phyloP scores from a whole-genome alignment of 2,797 vertebrate species.

The Sebastes hopkinsi region DNA sequence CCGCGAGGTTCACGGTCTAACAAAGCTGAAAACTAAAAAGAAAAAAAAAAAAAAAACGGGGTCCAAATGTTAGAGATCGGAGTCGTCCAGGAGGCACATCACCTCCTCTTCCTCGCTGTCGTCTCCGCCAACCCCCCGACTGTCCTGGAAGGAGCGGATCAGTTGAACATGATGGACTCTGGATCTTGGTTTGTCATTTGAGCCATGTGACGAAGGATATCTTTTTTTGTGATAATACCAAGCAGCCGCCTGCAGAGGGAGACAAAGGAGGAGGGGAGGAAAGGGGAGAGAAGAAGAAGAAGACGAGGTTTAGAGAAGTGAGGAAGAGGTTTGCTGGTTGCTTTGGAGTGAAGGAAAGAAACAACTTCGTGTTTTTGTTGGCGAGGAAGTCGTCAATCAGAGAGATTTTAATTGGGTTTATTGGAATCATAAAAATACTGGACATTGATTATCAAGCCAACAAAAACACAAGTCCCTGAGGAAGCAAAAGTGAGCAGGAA shows the following conservation, averaged over 20 bases:
- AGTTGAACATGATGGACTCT: slow-evolving; percentile 99
- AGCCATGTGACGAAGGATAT: slow-evolving; percentile 99
- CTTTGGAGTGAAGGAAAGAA: slow-evolving; percentile 6
- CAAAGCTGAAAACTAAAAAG: slow-evolving; percentile 25
- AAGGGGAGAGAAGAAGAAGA: neutral
- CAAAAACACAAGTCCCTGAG: slow-evolving; percentile 66
- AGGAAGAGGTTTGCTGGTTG: slow-evolving; percentile 14
- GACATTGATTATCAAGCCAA: slow-evolving; percentile 36
- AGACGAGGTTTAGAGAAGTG: neutral
- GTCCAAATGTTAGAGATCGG: slow-evolving; percentile 85
- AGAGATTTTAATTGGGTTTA: neutral
- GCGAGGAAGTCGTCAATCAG: neutral
- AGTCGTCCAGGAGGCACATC: slow-evolving; percentile 90
- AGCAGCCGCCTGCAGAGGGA: slow-evolving; percentile 92
- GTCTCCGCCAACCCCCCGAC: slow-evolving; percentile 34
- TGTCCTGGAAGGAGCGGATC: slow-evolving; percentile 81
- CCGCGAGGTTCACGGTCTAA: slow-evolving; percentile 40
- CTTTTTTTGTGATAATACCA: slow-evolving; percentile 99
- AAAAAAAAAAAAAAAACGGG: neutral
- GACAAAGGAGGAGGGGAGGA: slow-evolving; percentile 34
- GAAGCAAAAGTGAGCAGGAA: slow-evolving; percentile 40
- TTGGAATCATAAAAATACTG: neutral
- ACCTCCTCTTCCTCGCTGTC: slow-evolving; percentile 86
- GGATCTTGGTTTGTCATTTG: slow-evolving; percentile 99
- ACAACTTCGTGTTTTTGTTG: slow-evolving; percentile 63